Conservation (phyloP, 2,888 invertebrate genomes). For the Venusia cambrica region DNA sequence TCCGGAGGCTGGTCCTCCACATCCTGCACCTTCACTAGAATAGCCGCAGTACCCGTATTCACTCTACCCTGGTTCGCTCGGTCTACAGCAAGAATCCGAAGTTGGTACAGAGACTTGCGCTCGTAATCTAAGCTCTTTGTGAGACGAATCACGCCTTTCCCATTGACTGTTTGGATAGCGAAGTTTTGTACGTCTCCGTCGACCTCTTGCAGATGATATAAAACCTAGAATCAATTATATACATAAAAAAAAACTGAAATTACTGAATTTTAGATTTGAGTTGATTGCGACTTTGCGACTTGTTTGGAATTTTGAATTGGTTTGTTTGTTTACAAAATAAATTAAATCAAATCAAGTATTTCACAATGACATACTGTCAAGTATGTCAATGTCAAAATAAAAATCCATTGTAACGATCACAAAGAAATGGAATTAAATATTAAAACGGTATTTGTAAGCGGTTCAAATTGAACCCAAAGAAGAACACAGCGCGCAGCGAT, state of each 20-base stretch:
- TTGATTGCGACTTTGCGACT: too few relatives aligned
- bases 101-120: constrained; percentile 91
- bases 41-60: constrained; percentile 94
- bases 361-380: too few relatives aligned
- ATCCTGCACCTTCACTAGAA: constrained; percentile 91
- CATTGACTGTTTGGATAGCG: constrained; percentile 90
- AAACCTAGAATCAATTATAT: constrained; percentile 75
- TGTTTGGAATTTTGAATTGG: too few relatives aligned
- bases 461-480: too few relatives aligned
- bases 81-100: constrained; percentile 90
- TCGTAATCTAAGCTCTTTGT: constrained; percentile 91
- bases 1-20: constrained; percentile 96
- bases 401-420: too few relatives aligned
- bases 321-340: too few relatives aligned
- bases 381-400: too few relatives aligned
- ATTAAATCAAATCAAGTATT: too few relatives aligned
- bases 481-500: too few relatives aligned
- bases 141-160: constrained; percentile 91
- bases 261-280: too few relatives aligned
- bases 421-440: too few relatives aligned
- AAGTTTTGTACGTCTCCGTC: constrained; percentile 90
- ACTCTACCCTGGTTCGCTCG: constrained; percentile 90
- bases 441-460: too few relatives aligned
- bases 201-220: constrained; percentile 91
- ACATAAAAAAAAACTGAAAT: constrained; percentile 3